Evolutionary conservation across 2,113 vertebrate genomes (phyloP), one percentile per base, ranked within the genome.

Genomic region (Aegithalos caudatus): DNA sequence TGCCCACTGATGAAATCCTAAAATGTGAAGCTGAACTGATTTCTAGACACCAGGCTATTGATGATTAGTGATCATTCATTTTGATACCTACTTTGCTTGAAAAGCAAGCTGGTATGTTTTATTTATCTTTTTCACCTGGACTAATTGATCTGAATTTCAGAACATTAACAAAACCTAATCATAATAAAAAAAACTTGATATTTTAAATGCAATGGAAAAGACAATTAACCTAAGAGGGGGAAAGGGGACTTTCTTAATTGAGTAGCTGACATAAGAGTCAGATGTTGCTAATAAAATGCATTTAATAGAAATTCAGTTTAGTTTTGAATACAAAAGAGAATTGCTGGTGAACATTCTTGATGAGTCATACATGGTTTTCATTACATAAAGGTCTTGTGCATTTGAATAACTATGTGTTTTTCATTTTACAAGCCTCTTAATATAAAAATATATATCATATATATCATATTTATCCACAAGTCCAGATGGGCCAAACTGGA

Each of bases 251-350:
- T 97, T 97, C 82, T 81, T 96, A 94, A 92, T 33, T 89, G 82
- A 94, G 81, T 91, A 95, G 51, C 58, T 95, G 84, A 94, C 44
- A n/a, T 87, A 69, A 93, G 48, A 95, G 78, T 88, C 64, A 93
- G 42, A 74, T 48, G 23, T 90, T 95, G 88, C 76, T 96, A 95
- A 95, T 87, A 94, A 97, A 94, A 91, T 83, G 61, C 40, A 62
- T 80, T 95, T 82, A 94, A 94, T 72, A 94, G 57, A 93, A 97
- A 92, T 53, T 93, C 76, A 86, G 66, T 94, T 97, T 95, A 90
- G 54, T 40, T 96, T 71, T 87, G 82, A 94, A 94, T 88, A 74
- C 22, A 82, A 95, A 97, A 91, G 60, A 92, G 61, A 95, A 67
- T 71, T 81, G 94, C 82, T 81, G 44, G 82, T 77, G 86, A 94